Percentiles rank a stretch among this genome's conserved stretches.
These are phyloP conservation scores for Lampropteryx suffumata DNA, from an alignment of 2,888 invertebrate genomes.

Conservation along the genomic window DNA sequence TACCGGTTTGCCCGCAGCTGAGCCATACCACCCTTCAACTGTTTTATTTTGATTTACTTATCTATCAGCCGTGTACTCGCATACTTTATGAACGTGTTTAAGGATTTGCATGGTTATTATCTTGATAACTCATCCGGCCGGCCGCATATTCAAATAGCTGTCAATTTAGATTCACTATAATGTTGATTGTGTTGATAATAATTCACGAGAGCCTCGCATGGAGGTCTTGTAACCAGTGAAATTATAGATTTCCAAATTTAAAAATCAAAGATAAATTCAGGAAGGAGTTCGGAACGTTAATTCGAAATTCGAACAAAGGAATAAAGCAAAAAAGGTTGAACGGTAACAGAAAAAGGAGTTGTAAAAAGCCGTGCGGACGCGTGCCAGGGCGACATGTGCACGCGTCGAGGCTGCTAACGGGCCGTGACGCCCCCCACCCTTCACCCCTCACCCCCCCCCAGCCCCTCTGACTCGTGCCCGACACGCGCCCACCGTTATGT, in stretches of 20 bases:
- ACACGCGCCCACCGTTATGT: constrained; percentile 71
- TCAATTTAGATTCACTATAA: constrained; percentile 29
- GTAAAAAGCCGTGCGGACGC: constrained; percentile 75
- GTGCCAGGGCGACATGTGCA: constrained; percentile 81
- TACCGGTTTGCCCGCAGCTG: constrained; percentile 79
- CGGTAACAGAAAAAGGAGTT: constrained; percentile 62
- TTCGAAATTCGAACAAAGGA: constrained; percentile 72
- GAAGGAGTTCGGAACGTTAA: constrained; percentile 46
- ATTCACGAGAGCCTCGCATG: constrained; percentile 52
- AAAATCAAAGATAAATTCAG: constrained; percentile 8
- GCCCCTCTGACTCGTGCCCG: constrained; percentile 34
- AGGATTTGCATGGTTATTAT: constrained; percentile 50
- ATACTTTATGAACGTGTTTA: constrained; percentile 52
- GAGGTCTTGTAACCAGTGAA: constrained; percentile 6
- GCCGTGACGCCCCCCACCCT: constrained; percentile 71
- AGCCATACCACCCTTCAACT: constrained; percentile 63
- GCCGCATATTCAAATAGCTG: constrained; percentile 25
- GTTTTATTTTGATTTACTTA: constrained; percentile 81
- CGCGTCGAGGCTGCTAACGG: constrained; percentile 73
- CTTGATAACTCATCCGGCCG: constrained; percentile 40
- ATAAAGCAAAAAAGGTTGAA: constrained; percentile 70
- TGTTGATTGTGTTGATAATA: constrained; percentile 30
- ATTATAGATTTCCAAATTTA: constrained; percentile 5
- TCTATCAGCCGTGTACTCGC: constrained; percentile 57
- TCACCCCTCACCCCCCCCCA: constrained; percentile 33